Percentiles rank a stretch among this genome's conserved stretches.
Evolutionary conservation across 1,140 invertebrate genomes (phyloP).

Genomic region (Scaptodrosophila lebanonensis): DNA sequence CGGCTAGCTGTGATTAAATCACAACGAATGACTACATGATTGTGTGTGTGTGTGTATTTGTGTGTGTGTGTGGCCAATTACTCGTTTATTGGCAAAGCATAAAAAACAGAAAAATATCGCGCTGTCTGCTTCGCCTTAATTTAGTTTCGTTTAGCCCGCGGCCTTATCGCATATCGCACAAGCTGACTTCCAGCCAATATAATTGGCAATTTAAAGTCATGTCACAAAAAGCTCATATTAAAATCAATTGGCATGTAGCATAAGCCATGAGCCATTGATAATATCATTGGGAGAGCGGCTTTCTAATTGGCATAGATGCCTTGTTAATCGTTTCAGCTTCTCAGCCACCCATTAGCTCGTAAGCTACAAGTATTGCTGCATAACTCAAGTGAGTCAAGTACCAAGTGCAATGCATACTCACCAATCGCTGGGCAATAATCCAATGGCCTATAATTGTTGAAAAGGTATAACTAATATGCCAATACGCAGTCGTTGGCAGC

Average conservation of each 20-base stretch:
- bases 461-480: conserved; percentile 49
- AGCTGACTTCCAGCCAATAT: too few species aligned
- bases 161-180: conserved; percentile 54
- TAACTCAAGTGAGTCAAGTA: not conserved
- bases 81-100: conserved; percentile 59
- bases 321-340: too few species aligned
- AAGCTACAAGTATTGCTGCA: too few species aligned
- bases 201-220: conserved; percentile 66
- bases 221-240: conserved; percentile 55
- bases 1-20: conserved; percentile 54
- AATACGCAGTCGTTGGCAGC: conserved; percentile 37
- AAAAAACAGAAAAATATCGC: conserved; percentile 35
- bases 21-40: conserved; percentile 25
- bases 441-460: conserved; percentile 63
- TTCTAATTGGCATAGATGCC: too few species aligned
- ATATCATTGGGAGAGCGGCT: conserved; percentile 4
- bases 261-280: conserved; percentile 19
- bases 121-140: conserved; percentile 47
- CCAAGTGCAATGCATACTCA: conserved; percentile 35
- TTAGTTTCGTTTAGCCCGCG: conserved; percentile 35
- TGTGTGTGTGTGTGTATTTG: conserved; percentile 6
- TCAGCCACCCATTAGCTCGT: too few species aligned
- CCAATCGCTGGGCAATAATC: conserved; percentile 37
- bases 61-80: conserved; percentile 55
- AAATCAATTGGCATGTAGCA: conserved; percentile 50